Evolutionary conservation across 2,797 vertebrate genomes (phyloP).

Genomic region (Lates japonicus): DNA sequence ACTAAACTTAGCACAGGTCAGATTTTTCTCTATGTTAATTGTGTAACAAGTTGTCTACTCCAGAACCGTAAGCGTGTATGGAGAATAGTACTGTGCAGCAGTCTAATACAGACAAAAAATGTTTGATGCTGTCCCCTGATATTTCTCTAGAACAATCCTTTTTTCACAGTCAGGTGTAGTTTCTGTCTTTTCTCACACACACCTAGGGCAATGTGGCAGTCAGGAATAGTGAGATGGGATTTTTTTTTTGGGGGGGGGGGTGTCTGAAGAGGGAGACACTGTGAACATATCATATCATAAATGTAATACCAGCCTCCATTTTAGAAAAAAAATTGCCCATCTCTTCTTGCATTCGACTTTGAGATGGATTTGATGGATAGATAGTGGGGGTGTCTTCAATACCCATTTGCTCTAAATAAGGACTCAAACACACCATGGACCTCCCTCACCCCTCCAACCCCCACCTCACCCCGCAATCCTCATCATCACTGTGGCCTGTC

Average conservation of each 20-base stretch:
- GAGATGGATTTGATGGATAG: conserved; percentile 39
- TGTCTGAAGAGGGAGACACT: neutral
- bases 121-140: neutral
- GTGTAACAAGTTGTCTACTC: conserved; percentile 5
- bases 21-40: conserved; percentile 27
- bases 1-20: conserved; percentile 31
- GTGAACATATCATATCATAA: conserved; percentile 35
- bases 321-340: conserved; percentile 28
- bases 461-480: neutral
- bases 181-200: conserved; percentile 16
- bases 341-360: conserved; percentile 31
- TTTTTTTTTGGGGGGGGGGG: neutral
- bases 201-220: conserved; percentile 2
- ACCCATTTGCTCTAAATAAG: conserved; percentile 30
- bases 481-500: conserved; percentile 29
- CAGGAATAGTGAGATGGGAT: conserved; percentile 19
- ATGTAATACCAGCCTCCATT: conserved; percentile 43
- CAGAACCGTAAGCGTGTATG: conserved; percentile 13
- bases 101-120: neutral
- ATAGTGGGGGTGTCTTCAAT: conserved; percentile 18
- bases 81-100: conserved; percentile 2
- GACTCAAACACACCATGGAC: conserved; percentile 28
- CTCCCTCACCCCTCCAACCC: conserved; percentile 24
- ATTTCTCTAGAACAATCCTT: conserved; percentile 8
- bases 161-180: conserved; percentile 26